Conservation (phyloP, 2,888 invertebrate genomes). For the Sericinus montela region DNA sequence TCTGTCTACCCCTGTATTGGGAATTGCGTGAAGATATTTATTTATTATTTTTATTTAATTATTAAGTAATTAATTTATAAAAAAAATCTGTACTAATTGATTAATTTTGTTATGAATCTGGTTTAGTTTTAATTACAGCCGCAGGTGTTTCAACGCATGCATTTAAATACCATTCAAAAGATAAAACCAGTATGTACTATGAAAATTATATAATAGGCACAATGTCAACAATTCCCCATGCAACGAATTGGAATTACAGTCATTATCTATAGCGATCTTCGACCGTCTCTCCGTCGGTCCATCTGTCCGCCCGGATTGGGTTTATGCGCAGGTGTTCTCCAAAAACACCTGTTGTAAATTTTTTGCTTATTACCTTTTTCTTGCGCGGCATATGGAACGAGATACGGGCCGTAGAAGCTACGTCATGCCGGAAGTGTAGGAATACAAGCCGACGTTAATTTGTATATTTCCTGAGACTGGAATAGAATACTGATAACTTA, state of each 20-base stretch:
- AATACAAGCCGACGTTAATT: not conserved
- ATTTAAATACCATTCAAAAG: not conserved
- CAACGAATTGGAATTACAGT: slow-evolving; percentile 8
- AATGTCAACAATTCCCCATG: slow-evolving; percentile 10
- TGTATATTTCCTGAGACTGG: slow-evolving; percentile 2
- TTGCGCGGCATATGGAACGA: slow-evolving; percentile 1
- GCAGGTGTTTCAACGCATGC: not conserved
- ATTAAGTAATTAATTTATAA: no score
- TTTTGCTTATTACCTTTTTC: slow-evolving; percentile 10
- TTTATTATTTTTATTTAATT: no score
- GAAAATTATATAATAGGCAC: slow-evolving; percentile 11
- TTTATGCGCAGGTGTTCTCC: slow-evolving; percentile 7
- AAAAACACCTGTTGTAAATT: slow-evolving; percentile 9
- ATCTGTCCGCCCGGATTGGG: slow-evolving; percentile 6
- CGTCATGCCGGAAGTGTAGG: not conserved
- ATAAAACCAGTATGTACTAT: slow-evolving; percentile 3
- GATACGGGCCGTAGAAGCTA: not conserved
- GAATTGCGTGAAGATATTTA: no score
- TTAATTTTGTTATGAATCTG: no score
- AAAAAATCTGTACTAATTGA: no score
- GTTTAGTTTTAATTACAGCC: no score
- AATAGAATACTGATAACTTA: slow-evolving; percentile 9
- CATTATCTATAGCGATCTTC: slow-evolving; percentile 1
- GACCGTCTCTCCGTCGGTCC: not conserved
- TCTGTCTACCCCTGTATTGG: no score